Base-by-base conservation (phyloP, 2,888 invertebrate species). In the Cataglyphis cursor region DNA sequence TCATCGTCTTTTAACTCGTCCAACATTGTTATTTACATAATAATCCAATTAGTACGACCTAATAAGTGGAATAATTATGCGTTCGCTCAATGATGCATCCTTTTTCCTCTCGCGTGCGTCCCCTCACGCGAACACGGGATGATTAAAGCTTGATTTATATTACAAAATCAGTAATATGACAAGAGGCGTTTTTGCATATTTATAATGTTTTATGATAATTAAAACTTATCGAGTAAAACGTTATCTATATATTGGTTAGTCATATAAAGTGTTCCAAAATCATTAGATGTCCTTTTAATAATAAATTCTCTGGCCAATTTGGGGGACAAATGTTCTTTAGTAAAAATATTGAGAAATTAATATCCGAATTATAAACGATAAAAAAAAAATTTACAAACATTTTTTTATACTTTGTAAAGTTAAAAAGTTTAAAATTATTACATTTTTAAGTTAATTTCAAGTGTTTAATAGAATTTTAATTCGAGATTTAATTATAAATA, bases 51-150 rank as follows among this genome's bases (percentile, higher is more conserved):
- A 28, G 64, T 24, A 68, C 28, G 28, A 15, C 12, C 10, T 66
- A 76, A 65, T 66, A 28, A 54, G 21, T 38, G 76, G 41, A 68
- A 68, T 68, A 68, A 68, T 66, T 66, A 76, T 57, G 76, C 75
- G 38, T n/a, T n/a, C 68, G 66, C 6, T 57, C 41, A 41, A 28
- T 31, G 41, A 57, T 65, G 57, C 21, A 44, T 15, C 41, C 38
- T 21, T 65, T 76, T 24, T 21, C 54, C 38, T 31, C 18, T 21
- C 31, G 38, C 38, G n/a, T n/a, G 31, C 35, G 18, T 12, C 18
- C 28, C 28, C 28, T 64, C 74, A 74, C 44, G 74, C 74, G 15
- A 74, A 21, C 44, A 18, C 54, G n/a, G 35, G n/a, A 51, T 51
- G 35, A 75, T 75, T 65, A 35, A 3, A 24, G 28, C 28, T 44